These are phyloP conservation scores for Eublepharis macularius DNA, from an alignment of 2,113 vertebrate genomes.

Conservation along the genomic window DNA sequence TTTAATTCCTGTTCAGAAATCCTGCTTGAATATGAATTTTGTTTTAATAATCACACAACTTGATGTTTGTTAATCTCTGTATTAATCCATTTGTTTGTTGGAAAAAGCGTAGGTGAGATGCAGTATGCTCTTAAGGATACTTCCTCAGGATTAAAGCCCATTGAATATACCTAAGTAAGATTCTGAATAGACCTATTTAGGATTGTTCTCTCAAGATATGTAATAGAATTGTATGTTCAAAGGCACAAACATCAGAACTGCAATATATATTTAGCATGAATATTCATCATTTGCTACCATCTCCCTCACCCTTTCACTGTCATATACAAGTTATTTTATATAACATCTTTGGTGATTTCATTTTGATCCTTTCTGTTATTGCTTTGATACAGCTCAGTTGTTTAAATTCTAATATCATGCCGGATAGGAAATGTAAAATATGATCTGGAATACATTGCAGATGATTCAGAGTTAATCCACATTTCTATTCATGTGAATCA, in stretches of 20 bases:
- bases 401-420: constrained; percentile 28
- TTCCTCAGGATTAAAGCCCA: too few species aligned
- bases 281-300: neutral
- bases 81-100: constrained; percentile 2
- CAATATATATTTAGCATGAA: constrained; percentile 14
- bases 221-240: neutral
- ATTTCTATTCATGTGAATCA: constrained; percentile 50
- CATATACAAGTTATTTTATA: neutral
- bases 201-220: neutral
- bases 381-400: constrained; percentile 12
- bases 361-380: constrained; percentile 4
- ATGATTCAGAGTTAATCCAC: constrained; percentile 54
- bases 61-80: constrained; percentile 31
- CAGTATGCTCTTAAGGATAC: too few species aligned
- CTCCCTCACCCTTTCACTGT: neutral
- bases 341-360: constrained; percentile 14
- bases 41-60: neutral
- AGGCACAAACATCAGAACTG: constrained; percentile 14
- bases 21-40: neutral
- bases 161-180: too few species aligned
- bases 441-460: constrained; percentile 33
- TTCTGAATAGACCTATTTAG: neutral
- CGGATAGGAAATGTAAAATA: constrained; percentile 25
- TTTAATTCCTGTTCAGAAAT: too few species aligned
- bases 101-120: neutral